Percentiles rank a stretch among this genome's conserved stretches.
Conservation (phyloP, 2,888 invertebrate species). For the Cephus pulcher region DNA sequence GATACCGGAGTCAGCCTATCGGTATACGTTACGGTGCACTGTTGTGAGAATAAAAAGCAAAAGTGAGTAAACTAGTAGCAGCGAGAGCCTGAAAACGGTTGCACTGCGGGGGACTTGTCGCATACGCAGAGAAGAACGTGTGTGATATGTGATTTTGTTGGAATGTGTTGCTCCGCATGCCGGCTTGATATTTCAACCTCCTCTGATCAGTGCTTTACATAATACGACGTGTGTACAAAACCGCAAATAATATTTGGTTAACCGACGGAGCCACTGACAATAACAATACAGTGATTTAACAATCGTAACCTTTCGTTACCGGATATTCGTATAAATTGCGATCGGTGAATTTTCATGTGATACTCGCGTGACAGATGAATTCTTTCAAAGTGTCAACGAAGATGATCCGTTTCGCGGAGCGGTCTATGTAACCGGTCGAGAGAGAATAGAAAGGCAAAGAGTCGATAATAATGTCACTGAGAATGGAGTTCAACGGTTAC, state of each 20-base stretch:
- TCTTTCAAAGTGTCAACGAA: neutral
- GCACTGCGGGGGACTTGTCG: neutral
- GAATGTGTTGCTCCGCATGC: neutral
- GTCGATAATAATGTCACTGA: slow-evolving; percentile 33
- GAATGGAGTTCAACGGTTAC: slow-evolving; percentile 59
- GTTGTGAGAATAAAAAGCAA: neutral
- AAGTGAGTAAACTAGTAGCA: neutral
- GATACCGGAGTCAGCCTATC: neutral
- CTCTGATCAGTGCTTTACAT: neutral
- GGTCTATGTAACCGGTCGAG: neutral
- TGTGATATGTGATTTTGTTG: neutral
- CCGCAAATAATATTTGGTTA: neutral
- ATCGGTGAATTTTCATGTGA: neutral
- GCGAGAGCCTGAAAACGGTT: neutral
- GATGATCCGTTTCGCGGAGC: neutral
- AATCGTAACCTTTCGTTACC: neutral
- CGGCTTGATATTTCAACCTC: neutral
- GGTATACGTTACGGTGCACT: neutral
- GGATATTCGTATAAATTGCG: neutral
- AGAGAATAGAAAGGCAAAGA: neutral
- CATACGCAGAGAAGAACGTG: neutral
- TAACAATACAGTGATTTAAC: neutral
- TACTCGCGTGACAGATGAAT: neutral
- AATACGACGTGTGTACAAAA: neutral
- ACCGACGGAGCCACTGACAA: neutral